Percentiles rank a stretch among this genome's conserved stretches.
phyloP scores from a whole-genome alignment of 2,888 invertebrate species.

The Homarus gammarus region DNA sequence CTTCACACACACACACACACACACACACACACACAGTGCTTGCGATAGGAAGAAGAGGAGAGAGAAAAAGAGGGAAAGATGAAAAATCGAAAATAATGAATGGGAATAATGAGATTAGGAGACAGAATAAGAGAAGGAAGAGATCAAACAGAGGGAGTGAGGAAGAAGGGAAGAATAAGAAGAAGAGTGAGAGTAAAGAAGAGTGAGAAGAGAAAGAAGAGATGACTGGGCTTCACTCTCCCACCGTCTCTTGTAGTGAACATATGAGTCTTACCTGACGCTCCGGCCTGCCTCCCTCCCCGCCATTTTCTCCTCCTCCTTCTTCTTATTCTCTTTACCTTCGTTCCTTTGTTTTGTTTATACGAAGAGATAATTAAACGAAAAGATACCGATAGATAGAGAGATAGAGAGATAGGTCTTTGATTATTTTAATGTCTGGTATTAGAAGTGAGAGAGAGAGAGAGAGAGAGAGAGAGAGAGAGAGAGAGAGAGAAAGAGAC shows the following conservation, averaged over 20 bases:
- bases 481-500: neutral
- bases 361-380: too few relatives aligned
- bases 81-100: too few relatives aligned
- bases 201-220: neutral
- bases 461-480: neutral
- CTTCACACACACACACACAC: too few relatives aligned
- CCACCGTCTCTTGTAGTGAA: neutral
- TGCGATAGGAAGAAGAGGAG: too few relatives aligned
- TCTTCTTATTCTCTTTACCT: neutral
- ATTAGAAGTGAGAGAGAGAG: conserved; percentile 6
- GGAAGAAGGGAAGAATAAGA: neutral
- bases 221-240: neutral
- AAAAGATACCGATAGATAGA: too few relatives aligned
- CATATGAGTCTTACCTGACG: conserved; percentile 3
- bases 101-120: too few relatives aligned
- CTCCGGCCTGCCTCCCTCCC: neutral
- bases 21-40: too few relatives aligned
- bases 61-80: too few relatives aligned
- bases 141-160: neutral
- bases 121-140: too few relatives aligned
- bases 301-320: neutral
- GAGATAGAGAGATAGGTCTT: neutral
- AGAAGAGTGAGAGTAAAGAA: neutral
- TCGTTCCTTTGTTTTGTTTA: neutral
- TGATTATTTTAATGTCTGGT: neutral